phyloP scores from a whole-genome alignment of 2,888 invertebrate genomes.

The Rotaria magnacalcarata region DNA sequence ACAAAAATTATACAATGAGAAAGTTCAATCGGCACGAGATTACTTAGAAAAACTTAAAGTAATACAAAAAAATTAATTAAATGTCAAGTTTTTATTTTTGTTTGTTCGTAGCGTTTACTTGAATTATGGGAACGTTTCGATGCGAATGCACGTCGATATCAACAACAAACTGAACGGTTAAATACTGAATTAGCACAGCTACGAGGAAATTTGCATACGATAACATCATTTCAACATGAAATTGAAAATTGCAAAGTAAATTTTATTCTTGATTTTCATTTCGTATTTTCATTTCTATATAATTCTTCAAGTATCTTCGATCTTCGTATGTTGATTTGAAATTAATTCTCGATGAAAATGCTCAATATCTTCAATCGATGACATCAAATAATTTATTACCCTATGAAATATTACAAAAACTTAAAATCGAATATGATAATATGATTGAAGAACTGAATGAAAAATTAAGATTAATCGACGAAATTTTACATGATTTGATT shows the following conservation, averaged over 20 bases:
- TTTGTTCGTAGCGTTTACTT: not conserved
- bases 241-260: slow-evolving; percentile 7
- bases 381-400: slow-evolving; percentile 8
- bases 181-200: not conserved
- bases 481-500: not conserved
- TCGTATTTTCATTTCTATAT: not conserved
- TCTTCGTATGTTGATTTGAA: not conserved
- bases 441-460: not conserved
- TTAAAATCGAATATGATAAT: not conserved
- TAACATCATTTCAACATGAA: slow-evolving; percentile 22
- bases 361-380: not conserved
- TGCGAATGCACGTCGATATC: slow-evolving; percentile 18
- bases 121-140: slow-evolving; percentile 15
- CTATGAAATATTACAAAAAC: not conserved
- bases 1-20: not conserved
- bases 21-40: not conserved
- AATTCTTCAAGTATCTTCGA: not conserved
- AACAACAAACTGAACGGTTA: slow-evolving; percentile 7
- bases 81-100: too few species aligned
- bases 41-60: not conserved
- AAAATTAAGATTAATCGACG: not conserved
- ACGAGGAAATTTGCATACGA: not conserved
- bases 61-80: not conserved
- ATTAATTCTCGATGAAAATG: not conserved
- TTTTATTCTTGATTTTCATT: not conserved